Conservation (phyloP, 2,797 vertebrate species). For the Novumbra hubbsi region DNA sequence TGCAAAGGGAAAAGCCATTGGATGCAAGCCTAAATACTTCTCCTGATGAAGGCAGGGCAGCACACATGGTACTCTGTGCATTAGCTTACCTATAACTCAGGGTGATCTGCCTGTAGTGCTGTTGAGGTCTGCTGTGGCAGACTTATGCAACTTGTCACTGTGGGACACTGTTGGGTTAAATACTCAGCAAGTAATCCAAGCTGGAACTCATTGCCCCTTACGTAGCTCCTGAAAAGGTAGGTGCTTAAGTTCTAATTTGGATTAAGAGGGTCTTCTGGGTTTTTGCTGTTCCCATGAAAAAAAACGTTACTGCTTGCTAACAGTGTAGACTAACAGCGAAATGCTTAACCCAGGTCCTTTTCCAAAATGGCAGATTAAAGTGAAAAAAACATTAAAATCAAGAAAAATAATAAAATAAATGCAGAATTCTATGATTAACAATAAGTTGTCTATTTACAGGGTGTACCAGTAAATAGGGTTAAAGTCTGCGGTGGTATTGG, state of each 20-base stretch:
- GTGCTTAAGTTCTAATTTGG: not conserved
- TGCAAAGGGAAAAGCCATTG: constrained; percentile 71
- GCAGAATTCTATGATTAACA: no score
- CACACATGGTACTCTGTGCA: not conserved
- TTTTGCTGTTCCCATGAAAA: not conserved
- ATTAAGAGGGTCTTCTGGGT: not conserved
- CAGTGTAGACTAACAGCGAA: no score
- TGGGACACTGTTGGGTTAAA: not conserved
- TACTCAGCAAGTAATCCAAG: not conserved
- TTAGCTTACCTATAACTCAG: not conserved
- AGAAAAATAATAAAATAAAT: no score
- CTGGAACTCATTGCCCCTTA: not conserved
- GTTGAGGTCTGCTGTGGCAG: not conserved
- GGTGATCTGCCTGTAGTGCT: not conserved
- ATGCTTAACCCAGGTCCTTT: no score
- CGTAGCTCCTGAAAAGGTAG: not conserved
- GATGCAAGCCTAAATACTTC: constrained; percentile 72
- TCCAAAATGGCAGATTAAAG: no score
- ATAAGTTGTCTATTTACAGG: no score
- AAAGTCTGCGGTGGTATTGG: no score
- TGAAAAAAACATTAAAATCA: no score
- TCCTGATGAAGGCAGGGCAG: constrained; percentile 50
- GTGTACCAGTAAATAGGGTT: no score
- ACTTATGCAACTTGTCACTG: not conserved
- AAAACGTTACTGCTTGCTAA: no score